phyloP scores from a whole-genome alignment of 2,113 vertebrate species.

The Boulengeromyrus knoepffleri region DNA sequence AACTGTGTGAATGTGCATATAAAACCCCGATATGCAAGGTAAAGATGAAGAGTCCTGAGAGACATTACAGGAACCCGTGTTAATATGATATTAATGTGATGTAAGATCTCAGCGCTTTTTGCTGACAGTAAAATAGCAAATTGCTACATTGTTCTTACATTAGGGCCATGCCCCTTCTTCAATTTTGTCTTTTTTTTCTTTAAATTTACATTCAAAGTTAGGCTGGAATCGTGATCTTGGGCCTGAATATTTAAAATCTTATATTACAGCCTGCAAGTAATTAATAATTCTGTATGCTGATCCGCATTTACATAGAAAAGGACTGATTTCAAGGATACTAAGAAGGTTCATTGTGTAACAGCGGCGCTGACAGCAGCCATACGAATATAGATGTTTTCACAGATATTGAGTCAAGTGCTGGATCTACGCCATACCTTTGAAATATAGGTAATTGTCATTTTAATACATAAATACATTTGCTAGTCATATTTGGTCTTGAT shows the following conservation, averaged over 20 bases:
- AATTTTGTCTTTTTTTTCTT: neutral
- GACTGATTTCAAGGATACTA: neutral
- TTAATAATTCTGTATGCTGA: neutral
- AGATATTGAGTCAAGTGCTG: neutral
- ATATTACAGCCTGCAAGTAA: neutral
- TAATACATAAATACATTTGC: neutral
- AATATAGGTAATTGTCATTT: neutral
- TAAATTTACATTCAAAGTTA: neutral
- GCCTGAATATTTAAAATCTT: neutral
- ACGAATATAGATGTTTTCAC: neutral
- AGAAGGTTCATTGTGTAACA: neutral
- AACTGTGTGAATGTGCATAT: neutral
- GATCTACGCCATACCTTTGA: neutral
- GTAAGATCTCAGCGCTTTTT: neutral
- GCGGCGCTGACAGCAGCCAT: neutral
- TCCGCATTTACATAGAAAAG: neutral
- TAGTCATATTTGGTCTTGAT: neutral
- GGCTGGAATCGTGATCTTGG: neutral
- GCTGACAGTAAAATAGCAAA: conserved; percentile 1
- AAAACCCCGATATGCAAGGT: neutral
- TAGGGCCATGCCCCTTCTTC: neutral
- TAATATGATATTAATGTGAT: neutral
- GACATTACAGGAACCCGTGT: neutral
- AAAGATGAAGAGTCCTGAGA: neutral
- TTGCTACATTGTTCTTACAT: neutral